These are phyloP conservation scores for Glaucopsyche alexis DNA, from an alignment of 2,888 invertebrate species.

Conservation along the genomic window DNA sequence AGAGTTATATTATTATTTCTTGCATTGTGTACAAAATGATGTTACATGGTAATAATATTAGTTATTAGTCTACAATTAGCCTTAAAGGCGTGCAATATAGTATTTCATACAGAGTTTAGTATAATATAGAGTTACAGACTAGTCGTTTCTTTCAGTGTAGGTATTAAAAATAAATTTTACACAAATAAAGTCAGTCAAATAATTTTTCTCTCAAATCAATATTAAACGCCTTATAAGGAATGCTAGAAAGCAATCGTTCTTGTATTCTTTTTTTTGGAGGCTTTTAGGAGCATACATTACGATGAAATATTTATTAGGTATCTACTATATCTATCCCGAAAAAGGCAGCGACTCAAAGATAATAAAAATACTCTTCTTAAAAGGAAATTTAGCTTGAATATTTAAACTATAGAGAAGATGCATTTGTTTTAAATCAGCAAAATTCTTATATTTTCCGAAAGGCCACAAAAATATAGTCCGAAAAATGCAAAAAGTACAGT, in stretches of 20 bases:
- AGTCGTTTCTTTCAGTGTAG: too few species aligned
- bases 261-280: not conserved
- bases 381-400: not conserved
- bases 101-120: too few species aligned
- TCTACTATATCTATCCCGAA: not conserved
- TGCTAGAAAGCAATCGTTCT: not conserved
- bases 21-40: too few species aligned
- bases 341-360: not conserved
- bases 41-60: too few species aligned
- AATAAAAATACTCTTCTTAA: not conserved
- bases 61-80: too few species aligned
- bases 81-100: too few species aligned
- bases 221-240: not conserved
- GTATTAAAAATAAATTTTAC: not conserved
- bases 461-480: too few species aligned
- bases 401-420: not conserved
- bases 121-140: too few species aligned
- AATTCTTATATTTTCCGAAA: too few species aligned
- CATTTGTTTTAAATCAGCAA: too few species aligned
- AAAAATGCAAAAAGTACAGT: too few species aligned
- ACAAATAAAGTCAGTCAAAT: not conserved
- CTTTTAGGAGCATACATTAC: not conserved
- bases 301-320: conserved; percentile 12
- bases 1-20: too few species aligned
- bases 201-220: not conserved